Evolutionary conservation across 1,140 invertebrate genomes (phyloP).

Genomic region (Atta texana): DNA sequence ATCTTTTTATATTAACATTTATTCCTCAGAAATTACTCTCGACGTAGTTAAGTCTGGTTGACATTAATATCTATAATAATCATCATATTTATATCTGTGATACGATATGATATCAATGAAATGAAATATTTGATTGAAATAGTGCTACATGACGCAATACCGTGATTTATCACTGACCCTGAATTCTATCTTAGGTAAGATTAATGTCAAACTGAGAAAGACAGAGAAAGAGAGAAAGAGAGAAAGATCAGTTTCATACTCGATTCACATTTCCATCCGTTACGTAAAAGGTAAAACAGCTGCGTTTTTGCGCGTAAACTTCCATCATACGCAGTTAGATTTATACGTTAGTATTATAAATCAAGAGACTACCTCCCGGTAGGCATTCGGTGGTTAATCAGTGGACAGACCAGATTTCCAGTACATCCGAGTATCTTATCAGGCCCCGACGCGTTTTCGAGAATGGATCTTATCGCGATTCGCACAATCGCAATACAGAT

Average conservation of each 20-base stretch:
- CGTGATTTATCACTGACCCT: constrained; percentile 51
- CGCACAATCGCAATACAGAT: constrained; percentile 37
- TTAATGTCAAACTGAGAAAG: constrained; percentile 20
- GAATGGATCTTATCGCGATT: constrained; percentile 46
- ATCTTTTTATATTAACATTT: neutral
- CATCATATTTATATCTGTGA: neutral
- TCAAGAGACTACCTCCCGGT: neutral
- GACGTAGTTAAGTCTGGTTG: neutral
- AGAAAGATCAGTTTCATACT: constrained; percentile 19
- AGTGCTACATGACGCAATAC: constrained; percentile 18
- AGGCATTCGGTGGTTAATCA: constrained; percentile 4
- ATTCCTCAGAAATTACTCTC: neutral
- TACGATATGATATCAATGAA: constrained; percentile 7
- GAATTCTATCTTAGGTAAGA: constrained; percentile 58
- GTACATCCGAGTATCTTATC: constrained; percentile 69
- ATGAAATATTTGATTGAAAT: constrained; percentile 37
- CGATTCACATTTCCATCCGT: constrained; percentile 34
- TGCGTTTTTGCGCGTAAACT: constrained; percentile 18
- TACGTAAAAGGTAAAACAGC: constrained; percentile 23
- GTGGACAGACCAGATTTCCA: constrained; percentile 59
- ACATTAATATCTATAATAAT: neutral
- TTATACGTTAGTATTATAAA: neutral
- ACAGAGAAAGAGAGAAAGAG: neutral
- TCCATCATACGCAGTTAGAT: neutral
- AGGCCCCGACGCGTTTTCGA: constrained; percentile 62